phyloP scores from a whole-genome alignment of 2,113 vertebrate species.

The Himantopus leucocephalus region DNA sequence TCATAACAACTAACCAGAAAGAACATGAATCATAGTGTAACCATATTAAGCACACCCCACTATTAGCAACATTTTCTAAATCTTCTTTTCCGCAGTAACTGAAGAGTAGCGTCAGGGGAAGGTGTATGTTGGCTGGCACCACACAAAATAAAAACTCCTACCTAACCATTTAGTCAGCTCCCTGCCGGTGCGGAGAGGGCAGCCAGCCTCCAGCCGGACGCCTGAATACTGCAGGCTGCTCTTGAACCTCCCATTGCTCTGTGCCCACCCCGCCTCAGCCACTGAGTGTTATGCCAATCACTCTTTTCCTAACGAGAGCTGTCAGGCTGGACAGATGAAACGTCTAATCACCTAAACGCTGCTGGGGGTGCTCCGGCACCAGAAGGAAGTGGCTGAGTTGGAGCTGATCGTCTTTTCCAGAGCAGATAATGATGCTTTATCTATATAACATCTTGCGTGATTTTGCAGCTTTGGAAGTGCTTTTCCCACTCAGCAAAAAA shows the following conservation, averaged over 20 bases:
- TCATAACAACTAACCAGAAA: neutral
- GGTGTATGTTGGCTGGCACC: neutral
- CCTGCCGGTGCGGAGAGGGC: rapidly evolving
- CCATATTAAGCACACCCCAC: neutral
- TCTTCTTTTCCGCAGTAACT: neutral
- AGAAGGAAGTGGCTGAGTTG: neutral
- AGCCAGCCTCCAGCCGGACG: neutral
- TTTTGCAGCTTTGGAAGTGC: neutral
- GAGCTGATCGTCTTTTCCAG: neutral
- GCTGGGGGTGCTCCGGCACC: neutral
- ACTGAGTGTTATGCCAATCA: neutral
- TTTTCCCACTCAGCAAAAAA: neutral
- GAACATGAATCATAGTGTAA: neutral
- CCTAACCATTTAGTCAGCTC: neutral
- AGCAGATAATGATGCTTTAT: neutral
- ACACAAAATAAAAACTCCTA: neutral
- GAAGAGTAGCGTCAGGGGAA: neutral
- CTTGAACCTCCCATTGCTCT: neutral
- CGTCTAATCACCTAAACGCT: neutral
- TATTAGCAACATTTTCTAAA: neutral
- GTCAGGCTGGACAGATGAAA: neutral
- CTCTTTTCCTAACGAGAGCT: neutral
- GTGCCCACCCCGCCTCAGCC: neutral
- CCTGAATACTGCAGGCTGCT: neutral
- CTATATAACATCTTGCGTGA: neutral